A percentile compares a stretch with the other conserved stretches of the same genome.
Evolutionary conservation across 1,140 invertebrate genomes (phyloP).

Genomic region (Drosophila erecta): DNA sequence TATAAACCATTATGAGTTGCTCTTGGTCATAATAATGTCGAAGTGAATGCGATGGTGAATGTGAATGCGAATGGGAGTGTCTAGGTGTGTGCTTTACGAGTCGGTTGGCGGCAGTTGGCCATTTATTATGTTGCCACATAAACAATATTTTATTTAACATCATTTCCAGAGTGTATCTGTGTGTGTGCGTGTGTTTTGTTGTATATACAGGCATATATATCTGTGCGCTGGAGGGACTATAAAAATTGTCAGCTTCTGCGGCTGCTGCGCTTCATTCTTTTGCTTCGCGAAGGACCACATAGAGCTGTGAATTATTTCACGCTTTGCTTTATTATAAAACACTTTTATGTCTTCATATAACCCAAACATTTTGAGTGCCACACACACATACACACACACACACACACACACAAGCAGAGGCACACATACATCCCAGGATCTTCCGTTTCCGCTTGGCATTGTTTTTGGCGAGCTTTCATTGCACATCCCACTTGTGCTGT

Average conservation of each 20-base stretch:
- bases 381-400: constrained; percentile 14
- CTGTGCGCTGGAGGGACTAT: constrained; percentile 52
- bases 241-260: constrained; percentile 78
- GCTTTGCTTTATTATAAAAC: constrained; percentile 83
- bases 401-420: constrained; percentile 3
- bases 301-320: constrained; percentile 78
- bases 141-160: constrained; percentile 83
- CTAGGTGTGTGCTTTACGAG: constrained; percentile 70
- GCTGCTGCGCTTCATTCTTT: constrained; percentile 36
- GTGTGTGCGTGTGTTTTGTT: constrained; percentile 4
- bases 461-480: constrained; percentile 63
- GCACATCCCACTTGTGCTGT: constrained; percentile 73
- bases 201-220: not conserved
- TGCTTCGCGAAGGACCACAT: constrained; percentile 26
- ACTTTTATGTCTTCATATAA: constrained; percentile 83
- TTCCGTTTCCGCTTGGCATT: constrained; percentile 66
- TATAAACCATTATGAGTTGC: constrained; percentile 62
- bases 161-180: constrained; percentile 53
- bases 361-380: constrained; percentile 69
- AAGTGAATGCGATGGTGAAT: constrained; percentile 45
- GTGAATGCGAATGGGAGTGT: constrained; percentile 43
- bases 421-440: constrained; percentile 11
- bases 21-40: constrained; percentile 52
- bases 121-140: constrained; percentile 82
- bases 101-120: constrained; percentile 69